Conservation (phyloP, 2,888 invertebrate genomes). For the Acrobasis consociella region DNA sequence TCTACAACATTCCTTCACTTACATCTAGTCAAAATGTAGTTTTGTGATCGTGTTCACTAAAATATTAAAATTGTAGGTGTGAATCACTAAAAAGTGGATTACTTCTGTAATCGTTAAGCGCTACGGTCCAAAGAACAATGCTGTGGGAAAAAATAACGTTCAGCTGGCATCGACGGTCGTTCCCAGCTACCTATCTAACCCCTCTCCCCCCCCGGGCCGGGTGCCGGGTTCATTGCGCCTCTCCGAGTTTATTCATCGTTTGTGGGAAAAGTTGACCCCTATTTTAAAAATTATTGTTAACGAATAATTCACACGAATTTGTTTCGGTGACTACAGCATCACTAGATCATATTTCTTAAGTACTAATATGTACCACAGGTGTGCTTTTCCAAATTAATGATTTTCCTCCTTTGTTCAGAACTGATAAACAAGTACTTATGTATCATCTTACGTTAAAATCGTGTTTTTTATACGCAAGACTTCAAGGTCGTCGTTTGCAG, state of each 20-base stretch:
- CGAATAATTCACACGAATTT: conserved; percentile 80
- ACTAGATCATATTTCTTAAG: conserved; percentile 41
- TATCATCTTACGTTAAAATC: conserved; percentile 34
- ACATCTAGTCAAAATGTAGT: conserved; percentile 66
- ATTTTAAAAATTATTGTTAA: conserved; percentile 79
- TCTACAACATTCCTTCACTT: conserved; percentile 62
- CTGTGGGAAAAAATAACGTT: conserved; percentile 84
- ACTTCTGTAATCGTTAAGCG: conserved; percentile 59
- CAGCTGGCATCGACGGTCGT: conserved; percentile 82
- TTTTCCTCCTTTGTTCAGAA: conserved; percentile 35
- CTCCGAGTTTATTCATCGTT: conserved; percentile 82
- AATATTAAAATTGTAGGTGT: conserved; percentile 49
- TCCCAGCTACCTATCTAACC: conserved; percentile 79
- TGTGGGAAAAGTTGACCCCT: conserved; percentile 83
- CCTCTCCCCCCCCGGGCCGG: conserved; percentile 76
- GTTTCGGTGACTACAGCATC: conserved; percentile 65
- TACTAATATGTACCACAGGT: conserved; percentile 34
- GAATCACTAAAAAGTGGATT: conserved; percentile 56
- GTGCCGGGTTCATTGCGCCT: conserved; percentile 82
- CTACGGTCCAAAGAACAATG: conserved; percentile 81
- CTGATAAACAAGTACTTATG: conserved; percentile 45
- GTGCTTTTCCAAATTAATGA: conserved; percentile 34
- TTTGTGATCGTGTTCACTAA: conserved; percentile 42
- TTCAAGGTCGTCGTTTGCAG: conserved; percentile 58
- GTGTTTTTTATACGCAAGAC: conserved; percentile 56